Evolutionary conservation across 2,888 invertebrate genomes (phyloP).

Genomic region (Mystacides longicornis): DNA sequence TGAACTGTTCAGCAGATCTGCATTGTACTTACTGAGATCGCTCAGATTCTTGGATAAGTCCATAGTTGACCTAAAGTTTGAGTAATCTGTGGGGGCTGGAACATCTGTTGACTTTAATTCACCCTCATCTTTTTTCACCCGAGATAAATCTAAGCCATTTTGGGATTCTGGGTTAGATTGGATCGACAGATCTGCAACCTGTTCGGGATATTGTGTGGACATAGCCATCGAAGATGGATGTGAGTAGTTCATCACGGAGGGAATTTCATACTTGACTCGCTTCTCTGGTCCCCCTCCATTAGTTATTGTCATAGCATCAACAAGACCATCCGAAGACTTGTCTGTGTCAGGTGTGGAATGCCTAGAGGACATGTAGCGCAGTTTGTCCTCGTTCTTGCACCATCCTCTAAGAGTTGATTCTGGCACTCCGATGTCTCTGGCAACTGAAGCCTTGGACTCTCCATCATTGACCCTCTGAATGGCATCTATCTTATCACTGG

Average conservation of each 20-base stretch:
- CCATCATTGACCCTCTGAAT: slow-evolving; percentile 78
- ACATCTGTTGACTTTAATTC: slow-evolving; percentile 33
- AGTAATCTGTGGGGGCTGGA: slow-evolving; percentile 33
- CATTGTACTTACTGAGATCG: slow-evolving; percentile 20
- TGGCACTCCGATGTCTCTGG: slow-evolving; percentile 77
- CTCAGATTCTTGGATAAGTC: slow-evolving; percentile 32
- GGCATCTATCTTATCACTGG: slow-evolving; percentile 72
- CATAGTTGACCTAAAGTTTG: slow-evolving; percentile 32
- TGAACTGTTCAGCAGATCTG: slow-evolving; percentile 28
- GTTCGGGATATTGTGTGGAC: slow-evolving; percentile 32
- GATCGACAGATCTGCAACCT: slow-evolving; percentile 42
- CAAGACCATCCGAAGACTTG: slow-evolving; percentile 48
- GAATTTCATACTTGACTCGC: slow-evolving; percentile 27
- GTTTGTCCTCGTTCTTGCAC: slow-evolving; percentile 81
- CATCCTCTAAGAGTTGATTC: slow-evolving; percentile 81
- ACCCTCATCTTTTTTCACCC: slow-evolving; percentile 25
- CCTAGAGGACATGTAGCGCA: slow-evolving; percentile 58
- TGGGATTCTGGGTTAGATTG: slow-evolving; percentile 39
- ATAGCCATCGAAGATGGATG: slow-evolving; percentile 19
- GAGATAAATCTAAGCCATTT: slow-evolving; percentile 33
- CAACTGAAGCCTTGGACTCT: slow-evolving; percentile 79
- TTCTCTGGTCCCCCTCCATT: slow-evolving; percentile 32
- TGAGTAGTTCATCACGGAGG: slow-evolving; percentile 25
- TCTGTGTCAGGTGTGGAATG: slow-evolving; percentile 66
- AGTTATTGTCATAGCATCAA: slow-evolving; percentile 27